phyloP scores from a whole-genome alignment of 2,797 vertebrate species.

The Tachyglossus aculeatus region DNA sequence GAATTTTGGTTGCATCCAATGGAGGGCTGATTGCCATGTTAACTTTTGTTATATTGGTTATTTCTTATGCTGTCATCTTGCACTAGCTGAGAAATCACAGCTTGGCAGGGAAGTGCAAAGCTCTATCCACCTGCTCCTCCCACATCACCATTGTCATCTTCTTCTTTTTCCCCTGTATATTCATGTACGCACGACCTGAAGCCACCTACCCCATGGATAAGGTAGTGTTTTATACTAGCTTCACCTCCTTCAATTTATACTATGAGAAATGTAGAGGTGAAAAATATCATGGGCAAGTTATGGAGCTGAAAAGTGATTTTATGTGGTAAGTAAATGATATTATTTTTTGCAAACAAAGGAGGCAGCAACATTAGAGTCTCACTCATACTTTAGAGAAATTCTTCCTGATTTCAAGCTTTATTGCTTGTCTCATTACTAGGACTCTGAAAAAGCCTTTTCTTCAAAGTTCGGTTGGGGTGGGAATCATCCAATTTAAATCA shows the following conservation, averaged over 20 bases:
- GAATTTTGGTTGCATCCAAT: not conserved
- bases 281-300: slow-evolving; percentile 7
- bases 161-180: slow-evolving; percentile 30
- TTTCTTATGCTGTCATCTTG: slow-evolving; percentile 21
- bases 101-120: slow-evolving; percentile 11
- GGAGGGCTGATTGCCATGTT: not conserved
- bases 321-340: no score
- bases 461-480: no score
- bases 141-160: slow-evolving; percentile 24
- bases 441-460: no score
- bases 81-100: not conserved
- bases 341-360: no score
- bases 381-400: no score
- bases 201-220: slow-evolving; percentile 24
- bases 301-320: not conserved
- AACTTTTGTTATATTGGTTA: not conserved
- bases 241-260: slow-evolving; percentile 15
- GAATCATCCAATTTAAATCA: no score
- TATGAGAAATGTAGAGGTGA: slow-evolving; percentile 35
- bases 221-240: slow-evolving; percentile 3
- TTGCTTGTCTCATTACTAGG: no score
- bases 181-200: slow-evolving; percentile 15
- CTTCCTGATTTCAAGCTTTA: no score
- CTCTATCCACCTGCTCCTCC: slow-evolving; percentile 25
- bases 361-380: no score